Percentiles rank a stretch among this genome's conserved stretches.
Evolutionary conservation across 1,140 invertebrate genomes (phyloP).

Genomic region (Hyposmocoma kahamanoa): DNA sequence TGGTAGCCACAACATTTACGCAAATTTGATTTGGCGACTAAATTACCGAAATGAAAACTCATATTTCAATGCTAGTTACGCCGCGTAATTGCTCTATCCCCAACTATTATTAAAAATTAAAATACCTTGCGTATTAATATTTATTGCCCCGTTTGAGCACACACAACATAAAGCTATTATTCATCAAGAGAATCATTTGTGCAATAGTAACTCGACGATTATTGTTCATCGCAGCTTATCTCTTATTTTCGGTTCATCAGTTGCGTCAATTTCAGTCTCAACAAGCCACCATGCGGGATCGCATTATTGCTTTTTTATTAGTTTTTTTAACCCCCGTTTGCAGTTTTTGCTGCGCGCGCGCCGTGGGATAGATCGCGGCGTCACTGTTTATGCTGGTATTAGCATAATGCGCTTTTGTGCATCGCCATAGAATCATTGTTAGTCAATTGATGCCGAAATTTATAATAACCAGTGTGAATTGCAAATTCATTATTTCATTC

Average conservation of each 20-base stretch:
- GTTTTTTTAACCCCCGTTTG: constrained; percentile 63
- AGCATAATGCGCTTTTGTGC: constrained; percentile 57
- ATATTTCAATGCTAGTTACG: no score
- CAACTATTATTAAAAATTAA: no score
- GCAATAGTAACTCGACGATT: constrained; percentile 12
- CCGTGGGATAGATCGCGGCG: constrained; percentile 65
- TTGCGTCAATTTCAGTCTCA: constrained; percentile 63
- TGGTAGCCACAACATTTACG: no score
- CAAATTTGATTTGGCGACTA: no score
- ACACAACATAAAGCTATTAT: no score
- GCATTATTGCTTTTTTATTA: constrained; percentile 72
- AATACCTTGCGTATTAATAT: no score
- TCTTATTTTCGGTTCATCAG: constrained; percentile 62
- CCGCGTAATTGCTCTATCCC: no score
- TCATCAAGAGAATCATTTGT: constrained; percentile 3
- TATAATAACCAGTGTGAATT: constrained; percentile 24
- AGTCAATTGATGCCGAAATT: constrained; percentile 39
- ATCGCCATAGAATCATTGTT: constrained; percentile 32
- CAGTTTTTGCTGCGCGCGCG: constrained; percentile 61
- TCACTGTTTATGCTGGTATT: constrained; percentile 67
- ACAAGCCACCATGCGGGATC: constrained; percentile 70
- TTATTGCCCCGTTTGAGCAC: no score
- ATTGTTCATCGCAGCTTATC: constrained; percentile 20
- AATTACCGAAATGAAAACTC: no score
- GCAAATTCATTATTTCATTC: constrained; percentile 9